phyloP scores from a whole-genome alignment of 2,888 invertebrate species.

The Diogma glabrata region DNA sequence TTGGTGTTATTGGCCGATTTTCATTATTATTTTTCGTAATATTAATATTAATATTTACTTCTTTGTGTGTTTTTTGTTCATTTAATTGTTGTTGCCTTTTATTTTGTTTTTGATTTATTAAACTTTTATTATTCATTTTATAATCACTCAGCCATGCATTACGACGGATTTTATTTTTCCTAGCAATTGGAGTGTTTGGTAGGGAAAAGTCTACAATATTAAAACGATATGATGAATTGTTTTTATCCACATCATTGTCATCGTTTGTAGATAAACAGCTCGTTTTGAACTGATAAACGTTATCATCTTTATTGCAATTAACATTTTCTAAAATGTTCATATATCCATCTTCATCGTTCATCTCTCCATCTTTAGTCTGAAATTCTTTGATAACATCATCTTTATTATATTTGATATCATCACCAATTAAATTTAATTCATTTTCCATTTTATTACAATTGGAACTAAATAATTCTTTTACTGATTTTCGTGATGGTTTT shows the following conservation, averaged over 20 bases:
- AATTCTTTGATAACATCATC: constrained; percentile 6
- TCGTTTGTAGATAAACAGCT: no score
- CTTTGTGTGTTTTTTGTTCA: no score
- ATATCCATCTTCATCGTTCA: background rate
- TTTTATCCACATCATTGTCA: background rate
- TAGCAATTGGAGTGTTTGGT: constrained; percentile 42
- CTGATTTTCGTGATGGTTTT: constrained; percentile 3
- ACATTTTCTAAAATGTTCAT: constrained; percentile 2
- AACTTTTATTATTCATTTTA: constrained; percentile 17
- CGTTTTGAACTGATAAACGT: no score
- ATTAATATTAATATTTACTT: no score
- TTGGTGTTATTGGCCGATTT: no score
- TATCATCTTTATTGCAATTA: no score
- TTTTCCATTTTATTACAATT: constrained; percentile 5
- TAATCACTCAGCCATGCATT: constrained; percentile 42
- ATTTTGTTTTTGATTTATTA: no score
- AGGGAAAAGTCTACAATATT: constrained; percentile 40
- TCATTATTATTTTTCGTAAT: no score
- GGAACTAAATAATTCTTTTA: background rate
- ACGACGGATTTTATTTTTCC: constrained; percentile 42
- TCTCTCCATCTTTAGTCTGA: background rate
- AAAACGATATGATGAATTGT: constrained; percentile 32
- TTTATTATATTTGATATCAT: constrained; percentile 2
- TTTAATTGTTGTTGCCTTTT: no score
- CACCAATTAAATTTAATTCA: constrained; percentile 2